A percentile compares a stretch with the other conserved stretches of the same genome.
Evolutionary conservation across 2,888 invertebrate species (phyloP).

Genomic region (Carabus problematicus): DNA sequence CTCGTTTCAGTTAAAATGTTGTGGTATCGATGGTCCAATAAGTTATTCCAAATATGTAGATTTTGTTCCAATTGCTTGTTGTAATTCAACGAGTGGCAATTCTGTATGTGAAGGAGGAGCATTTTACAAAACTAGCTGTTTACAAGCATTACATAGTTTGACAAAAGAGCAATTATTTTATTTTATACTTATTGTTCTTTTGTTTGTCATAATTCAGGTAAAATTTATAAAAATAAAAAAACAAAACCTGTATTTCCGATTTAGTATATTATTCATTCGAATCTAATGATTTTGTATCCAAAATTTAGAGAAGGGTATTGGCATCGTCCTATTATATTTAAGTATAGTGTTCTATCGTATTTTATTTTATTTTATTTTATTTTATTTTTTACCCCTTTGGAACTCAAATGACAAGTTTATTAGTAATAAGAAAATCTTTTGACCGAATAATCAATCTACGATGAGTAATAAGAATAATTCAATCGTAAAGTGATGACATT

Average conservation of each 20-base stretch:
- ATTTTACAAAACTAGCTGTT: slow-evolving; percentile 30
- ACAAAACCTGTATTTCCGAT: too few relatives aligned
- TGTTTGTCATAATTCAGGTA: slow-evolving; percentile 29
- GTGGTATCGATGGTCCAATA: slow-evolving; percentile 44
- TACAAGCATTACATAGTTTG: slow-evolving; percentile 12
- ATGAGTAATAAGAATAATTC: too few relatives aligned
- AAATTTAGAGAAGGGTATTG: too few relatives aligned
- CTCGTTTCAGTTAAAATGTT: slow-evolving; percentile 46
- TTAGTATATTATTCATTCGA: too few relatives aligned
- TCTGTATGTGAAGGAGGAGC: slow-evolving; percentile 14
- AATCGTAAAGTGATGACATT: too few relatives aligned
- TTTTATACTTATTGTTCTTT: slow-evolving; percentile 18
- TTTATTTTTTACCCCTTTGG: too few relatives aligned
- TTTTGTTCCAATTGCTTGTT: slow-evolving; percentile 33
- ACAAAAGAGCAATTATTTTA: slow-evolving; percentile 20
- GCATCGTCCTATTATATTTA: too few relatives aligned
- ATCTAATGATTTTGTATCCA: too few relatives aligned
- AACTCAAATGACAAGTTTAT: too few relatives aligned
- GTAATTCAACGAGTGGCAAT: slow-evolving; percentile 13
- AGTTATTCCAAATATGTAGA: slow-evolving; percentile 42
- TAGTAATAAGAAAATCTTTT: too few relatives aligned
- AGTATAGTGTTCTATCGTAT: too few relatives aligned
- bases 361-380: too few relatives aligned
- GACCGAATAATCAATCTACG: background rate
- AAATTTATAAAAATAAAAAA: background rate